Conservation (phyloP, 2,797 vertebrate genomes). For the Gobionotothen gibberifrons region DNA sequence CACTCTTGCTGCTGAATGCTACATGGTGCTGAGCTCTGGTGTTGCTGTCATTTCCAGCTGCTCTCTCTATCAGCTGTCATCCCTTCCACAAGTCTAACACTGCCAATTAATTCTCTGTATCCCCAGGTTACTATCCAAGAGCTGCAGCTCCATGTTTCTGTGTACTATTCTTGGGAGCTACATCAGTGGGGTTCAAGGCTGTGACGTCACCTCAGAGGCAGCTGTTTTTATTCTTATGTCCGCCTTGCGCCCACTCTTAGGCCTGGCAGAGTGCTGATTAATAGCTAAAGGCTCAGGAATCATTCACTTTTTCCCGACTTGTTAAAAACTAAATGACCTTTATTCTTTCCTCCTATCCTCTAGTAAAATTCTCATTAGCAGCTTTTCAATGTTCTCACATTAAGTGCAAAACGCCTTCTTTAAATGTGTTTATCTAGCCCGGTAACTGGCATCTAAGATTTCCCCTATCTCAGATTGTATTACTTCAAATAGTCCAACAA, state of each 20-base stretch:
- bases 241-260: slow-evolving; percentile 55
- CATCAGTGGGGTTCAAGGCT: slow-evolving; percentile 72
- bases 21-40: slow-evolving; percentile 40
- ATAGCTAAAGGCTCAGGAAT: slow-evolving; percentile 52
- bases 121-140: slow-evolving; percentile 41
- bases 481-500: slow-evolving; percentile 4
- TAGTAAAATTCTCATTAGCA: slow-evolving; percentile 7
- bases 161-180: slow-evolving; percentile 71
- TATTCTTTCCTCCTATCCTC: slow-evolving; percentile 9
- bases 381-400: slow-evolving; percentile 4
- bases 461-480: not conserved
- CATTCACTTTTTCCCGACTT: slow-evolving; percentile 22
- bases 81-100: slow-evolving; percentile 65
- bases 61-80: slow-evolving; percentile 79
- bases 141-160: slow-evolving; percentile 53
- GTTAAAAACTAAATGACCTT: slow-evolving; percentile 11
- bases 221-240: slow-evolving; percentile 77
- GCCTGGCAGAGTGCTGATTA: slow-evolving; percentile 70
- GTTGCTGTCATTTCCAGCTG: slow-evolving; percentile 73
- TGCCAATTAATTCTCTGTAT: slow-evolving; percentile 72
- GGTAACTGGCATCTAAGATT: not conserved
- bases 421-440: not conserved
- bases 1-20: slow-evolving; percentile 41
- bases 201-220: slow-evolving; percentile 68
- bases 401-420: not conserved